Base-by-base conservation (phyloP, 2,797 vertebrate species). In the Thunnus albacares region DNA sequence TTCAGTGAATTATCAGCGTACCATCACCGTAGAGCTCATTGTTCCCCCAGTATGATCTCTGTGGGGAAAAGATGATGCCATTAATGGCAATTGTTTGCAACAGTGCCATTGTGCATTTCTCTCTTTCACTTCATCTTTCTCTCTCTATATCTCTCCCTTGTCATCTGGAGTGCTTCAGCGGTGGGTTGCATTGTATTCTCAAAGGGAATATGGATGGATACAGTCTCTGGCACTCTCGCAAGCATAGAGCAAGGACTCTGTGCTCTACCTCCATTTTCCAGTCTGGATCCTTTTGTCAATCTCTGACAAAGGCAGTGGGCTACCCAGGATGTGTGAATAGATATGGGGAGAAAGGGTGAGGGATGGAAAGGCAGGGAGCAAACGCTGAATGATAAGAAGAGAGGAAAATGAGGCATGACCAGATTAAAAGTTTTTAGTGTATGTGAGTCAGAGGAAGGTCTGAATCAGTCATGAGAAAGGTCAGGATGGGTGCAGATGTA, bases 51-150 rank as follows among this genome's bases (percentile, higher is more conserved):
- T 52, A 53, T 66, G 57, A 57, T 84, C 88, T 90, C 84, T 60
- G 43, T 78, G 74, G 84, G 85, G 87, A 71, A 79, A 85, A 82
- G 89, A 93, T 93, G 90, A 94, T 91, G 93, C 82, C 93, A 92
- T 93, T 93, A 90, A 88, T 55, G 55, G 89, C 91, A 93, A 93
- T 91, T 88, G 87, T 92, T 90, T 90, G 89, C 90, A 90, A 76
- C 68, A 51, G 58, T 75, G 71, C 83, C 79, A 89, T 78, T 82
- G 70, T 89, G 76, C 49, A 67, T 87, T 86, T 85, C 80, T 87
- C 63, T 68, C 74, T 81, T 74, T 90, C 65, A 49, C 49, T 70
- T 74, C 26, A 22, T 79, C 58, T 69, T 51, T 81, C 60, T 35
- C 52, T 56, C 43, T 65, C 61, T 69, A 61, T 64, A 65, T 85